Evolutionary conservation across 2,888 invertebrate species (phyloP), one percentile per base, ranked within the genome.

Genomic region (Xylophagus ater): DNA sequence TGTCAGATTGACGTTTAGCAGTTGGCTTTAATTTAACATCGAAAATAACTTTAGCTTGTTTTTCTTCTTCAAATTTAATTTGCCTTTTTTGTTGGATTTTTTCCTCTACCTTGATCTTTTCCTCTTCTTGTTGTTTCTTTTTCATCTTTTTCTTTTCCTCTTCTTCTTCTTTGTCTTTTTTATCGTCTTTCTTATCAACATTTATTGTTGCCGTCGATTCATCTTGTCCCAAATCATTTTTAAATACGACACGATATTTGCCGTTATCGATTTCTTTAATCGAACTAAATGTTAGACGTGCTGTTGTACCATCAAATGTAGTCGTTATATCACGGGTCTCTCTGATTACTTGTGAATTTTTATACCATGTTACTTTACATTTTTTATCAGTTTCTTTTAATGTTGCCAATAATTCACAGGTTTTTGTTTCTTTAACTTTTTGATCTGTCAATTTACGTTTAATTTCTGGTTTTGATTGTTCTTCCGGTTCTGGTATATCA

Each of bases 211-310:
- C 87, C 30, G 78, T 76, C 2, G 86, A 84, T 56, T 88, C 85
- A 51, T 88, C 92, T 58, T 84, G 81, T 34, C 97, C 97, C 52
- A 78, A 81, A 59, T 92, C 88, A 60, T 96, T 97, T 55, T 77
- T 80, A 37, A 94, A 83, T 18, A 88, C 78, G 29, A 92, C 78
- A 55, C 78, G 81, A 65, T 90, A 93, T 34, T 76, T 78, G 28
- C 88, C 89, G 4, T 79, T 71, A 58, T 81, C 79, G 55, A 84
- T 83, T n/a, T 73, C 73, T 37, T 80, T 76, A 30, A 83, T 80
- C 53, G 74, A 75, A 47, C 76, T 77, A 49, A 94, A 84, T 44
- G 78, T 79, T 8, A 94, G 67, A 45, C 81, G 78, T 10, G 87
- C 81, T 25, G 76, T 81, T 34, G 78, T 78, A 15, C 89, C 89